Base-by-base conservation (phyloP, 2,888 invertebrate genomes). In the Tetropium fuscum region DNA sequence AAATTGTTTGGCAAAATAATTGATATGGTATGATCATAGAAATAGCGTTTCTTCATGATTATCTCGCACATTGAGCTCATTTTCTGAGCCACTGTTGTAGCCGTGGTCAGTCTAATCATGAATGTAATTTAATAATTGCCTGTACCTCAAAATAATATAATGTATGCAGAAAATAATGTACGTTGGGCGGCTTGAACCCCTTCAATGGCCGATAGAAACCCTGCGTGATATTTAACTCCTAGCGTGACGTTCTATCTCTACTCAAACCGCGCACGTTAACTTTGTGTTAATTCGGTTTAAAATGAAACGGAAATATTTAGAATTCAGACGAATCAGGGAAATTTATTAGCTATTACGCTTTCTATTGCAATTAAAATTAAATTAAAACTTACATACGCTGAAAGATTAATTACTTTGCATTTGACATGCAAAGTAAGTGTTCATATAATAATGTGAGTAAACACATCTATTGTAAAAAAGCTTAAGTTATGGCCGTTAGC, bases 141-240 rank as follows among this genome's bases (percentile, higher is more conserved):
- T 5, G 40, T 38, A 27, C 41, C 32, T 41, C 25, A 30, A 43
- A 44, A 25, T 54, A 45, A 30, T 40, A 38, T 48, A 38, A 56
- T 47, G 36, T 56, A 58, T 58, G 51, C 43, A 30, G 32, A 45
- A 53, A 48, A 49, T 58, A 55, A 58, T 65, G 57, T 63, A 62
- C 55, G 62, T 55, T 64, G 59, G 60, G 64, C 62, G 61, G 56
- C 54, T 54, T 55, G 55, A 47, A 48, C 54, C 44, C 58, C 63
- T 60, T 60, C 63, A 36, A 63, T 66, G 66, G 66, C 25, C 58
- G 41, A 58, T 25, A 47, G 48, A 16, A 44, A 38, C 60, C 58
- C 63, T 63, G 66, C 66, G 66, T 66, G 66, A 66, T 66, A 61
- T 63, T 63, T 63, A 54, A 66, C 63, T 61, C 63, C 59, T 66